Evolutionary conservation across 2,888 invertebrate genomes (phyloP).

Genomic region (Drosophila siamana): DNA sequence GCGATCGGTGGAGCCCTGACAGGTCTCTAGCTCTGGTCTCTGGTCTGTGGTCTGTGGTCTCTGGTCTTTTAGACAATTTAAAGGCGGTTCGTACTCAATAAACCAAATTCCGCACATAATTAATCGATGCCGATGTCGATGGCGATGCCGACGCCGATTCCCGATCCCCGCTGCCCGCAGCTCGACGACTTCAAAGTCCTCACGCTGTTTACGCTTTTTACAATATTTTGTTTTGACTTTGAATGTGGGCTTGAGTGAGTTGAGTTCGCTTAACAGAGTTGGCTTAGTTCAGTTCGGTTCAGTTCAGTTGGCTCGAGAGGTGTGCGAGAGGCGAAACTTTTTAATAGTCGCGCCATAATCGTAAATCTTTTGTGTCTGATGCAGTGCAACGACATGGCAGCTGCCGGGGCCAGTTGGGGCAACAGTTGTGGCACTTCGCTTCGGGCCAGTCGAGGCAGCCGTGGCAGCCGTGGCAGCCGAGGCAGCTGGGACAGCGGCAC

Average conservation of each 20-base stretch:
- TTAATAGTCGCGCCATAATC: conserved; percentile 84
- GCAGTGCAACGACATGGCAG: conserved; percentile 78
- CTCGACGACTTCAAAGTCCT: conserved; percentile 47
- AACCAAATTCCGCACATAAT: conserved; percentile 84
- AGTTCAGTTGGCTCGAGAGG: conserved; percentile 47
- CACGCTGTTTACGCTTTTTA: conserved; percentile 53
- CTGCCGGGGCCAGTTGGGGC: conserved; percentile 46
- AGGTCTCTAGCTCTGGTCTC: conserved; percentile 62
- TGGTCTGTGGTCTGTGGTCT: conserved; percentile 52
- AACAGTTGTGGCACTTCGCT: conserved; percentile 32
- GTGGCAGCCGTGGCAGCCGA: conserved; percentile 2
- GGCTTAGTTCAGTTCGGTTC: conserved; percentile 24
- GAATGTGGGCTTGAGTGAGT: conserved; percentile 73
- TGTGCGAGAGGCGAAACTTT: conserved; percentile 81
- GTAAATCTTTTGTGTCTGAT: conserved; percentile 83
- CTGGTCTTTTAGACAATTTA: conserved; percentile 81
- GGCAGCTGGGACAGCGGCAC: conserved; percentile 51
- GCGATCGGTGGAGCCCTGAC: conserved; percentile 60
- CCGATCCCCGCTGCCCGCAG: conserved; percentile 1
- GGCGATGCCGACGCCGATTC: conserved; percentile 14
- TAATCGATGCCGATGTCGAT: conserved; percentile 77
- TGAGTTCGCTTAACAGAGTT: conserved; percentile 40
- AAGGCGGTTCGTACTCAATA: conserved; percentile 82
- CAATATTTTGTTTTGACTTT: conserved; percentile 79
- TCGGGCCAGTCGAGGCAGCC: conserved; percentile 3